Conservation (phyloP, 1,140 invertebrate species). For the Drosophila novamexicana region DNA sequence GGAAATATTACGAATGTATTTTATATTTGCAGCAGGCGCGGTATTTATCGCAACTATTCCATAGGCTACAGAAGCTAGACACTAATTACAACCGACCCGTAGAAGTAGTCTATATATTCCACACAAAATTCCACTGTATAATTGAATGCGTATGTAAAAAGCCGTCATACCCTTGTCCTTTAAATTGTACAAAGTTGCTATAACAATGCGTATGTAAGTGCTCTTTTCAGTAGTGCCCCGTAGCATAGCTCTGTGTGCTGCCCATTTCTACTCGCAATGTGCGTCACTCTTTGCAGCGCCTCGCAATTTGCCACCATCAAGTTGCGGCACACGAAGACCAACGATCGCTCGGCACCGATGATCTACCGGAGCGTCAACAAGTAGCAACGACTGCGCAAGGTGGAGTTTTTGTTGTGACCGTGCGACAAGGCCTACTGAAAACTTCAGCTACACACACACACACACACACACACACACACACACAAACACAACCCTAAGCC, state of each 20-base stretch:
- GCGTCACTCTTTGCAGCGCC: conserved; percentile 86
- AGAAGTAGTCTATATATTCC: conserved; percentile 1
- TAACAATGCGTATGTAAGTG: conserved; percentile 34
- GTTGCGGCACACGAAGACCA: conserved; percentile 93
- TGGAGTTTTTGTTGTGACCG: conserved; percentile 70
- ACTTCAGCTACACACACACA: conserved; percentile 42
- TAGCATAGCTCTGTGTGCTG: neutral
- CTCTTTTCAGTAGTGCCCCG: conserved; percentile 6
- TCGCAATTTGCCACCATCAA: conserved; percentile 94
- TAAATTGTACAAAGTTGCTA: conserved; percentile 6
- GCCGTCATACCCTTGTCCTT: neutral
- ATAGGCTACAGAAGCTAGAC: conserved; percentile 60
- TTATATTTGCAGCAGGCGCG: conserved; percentile 65
- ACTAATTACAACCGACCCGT: conserved; percentile 21
- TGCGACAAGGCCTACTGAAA: conserved; percentile 10
- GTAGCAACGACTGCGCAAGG: conserved; percentile 80
- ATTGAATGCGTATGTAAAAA: conserved; percentile 21
- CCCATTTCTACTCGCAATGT: conserved; percentile 40
- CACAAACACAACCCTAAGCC: conserved; percentile 7
- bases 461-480: neutral
- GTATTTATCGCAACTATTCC: conserved; percentile 72
- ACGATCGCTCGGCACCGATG: conserved; percentile 92
- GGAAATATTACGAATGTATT: conserved; percentile 47
- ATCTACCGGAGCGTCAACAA: conserved; percentile 85
- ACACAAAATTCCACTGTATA: neutral